These are phyloP conservation scores for Oscarella lobularis DNA, from an alignment of 37 sponge, comb jelly and placozoan species.

Conservation along the genomic window DNA sequence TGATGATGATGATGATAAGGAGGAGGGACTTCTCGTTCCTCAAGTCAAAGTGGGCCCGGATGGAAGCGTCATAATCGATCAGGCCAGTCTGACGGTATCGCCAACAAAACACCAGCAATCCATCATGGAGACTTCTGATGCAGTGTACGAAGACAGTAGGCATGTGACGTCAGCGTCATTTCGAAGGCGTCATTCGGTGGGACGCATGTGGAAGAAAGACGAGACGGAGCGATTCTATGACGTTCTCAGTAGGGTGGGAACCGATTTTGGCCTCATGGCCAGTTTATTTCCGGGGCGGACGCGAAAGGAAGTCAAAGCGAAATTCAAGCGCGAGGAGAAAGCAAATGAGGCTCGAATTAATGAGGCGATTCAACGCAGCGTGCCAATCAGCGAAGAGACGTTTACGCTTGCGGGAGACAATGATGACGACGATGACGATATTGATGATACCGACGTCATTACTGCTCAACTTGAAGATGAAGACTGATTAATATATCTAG, in stretches of 20 bases:
- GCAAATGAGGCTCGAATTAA: neutral
- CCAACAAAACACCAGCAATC: neutral
- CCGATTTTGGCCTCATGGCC: neutral
- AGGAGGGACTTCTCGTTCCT: neutral
- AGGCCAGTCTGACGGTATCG: neutral
- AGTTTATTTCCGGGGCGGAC: neutral
- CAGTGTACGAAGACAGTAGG: neutral
- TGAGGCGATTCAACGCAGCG: neutral
- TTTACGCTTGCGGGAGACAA: too few species aligned
- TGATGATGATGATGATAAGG: neutral
- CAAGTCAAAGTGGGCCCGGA: neutral
- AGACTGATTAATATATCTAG: too few species aligned
- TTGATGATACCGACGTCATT: too few species aligned
- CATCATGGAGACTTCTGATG: neutral
- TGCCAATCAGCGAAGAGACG: neutral
- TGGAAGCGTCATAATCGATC: neutral
- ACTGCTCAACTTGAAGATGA: too few species aligned
- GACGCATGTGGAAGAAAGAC: neutral
- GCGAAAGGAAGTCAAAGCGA: neutral
- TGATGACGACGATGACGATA: too few species aligned
- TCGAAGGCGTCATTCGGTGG: neutral
- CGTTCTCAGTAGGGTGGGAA: neutral
- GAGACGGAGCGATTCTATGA: conserved; percentile 9
- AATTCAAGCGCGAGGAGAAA: neutral
- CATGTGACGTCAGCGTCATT: neutral